A percentile compares a stretch with the other conserved stretches of the same genome.
These are phyloP conservation scores for Lochmaea crataegi DNA, from an alignment of 2,888 invertebrate species.

Conservation along the genomic window DNA sequence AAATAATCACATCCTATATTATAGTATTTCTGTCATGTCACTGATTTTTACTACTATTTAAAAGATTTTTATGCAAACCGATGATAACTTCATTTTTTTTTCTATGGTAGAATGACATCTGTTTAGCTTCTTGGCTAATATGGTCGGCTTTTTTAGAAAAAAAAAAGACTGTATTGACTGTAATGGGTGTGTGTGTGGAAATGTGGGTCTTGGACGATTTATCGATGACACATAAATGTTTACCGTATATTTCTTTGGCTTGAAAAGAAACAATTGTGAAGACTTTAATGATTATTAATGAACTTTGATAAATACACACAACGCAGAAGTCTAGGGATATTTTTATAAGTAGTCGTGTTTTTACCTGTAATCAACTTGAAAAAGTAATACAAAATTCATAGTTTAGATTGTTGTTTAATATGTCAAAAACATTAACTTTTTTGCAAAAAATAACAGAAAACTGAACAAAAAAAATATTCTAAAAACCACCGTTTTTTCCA, in stretches of 20 bases:
- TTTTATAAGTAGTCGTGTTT: too few species aligned
- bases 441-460: too few species aligned
- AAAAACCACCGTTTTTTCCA: too few species aligned
- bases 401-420: too few species aligned
- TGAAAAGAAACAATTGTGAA: background rate
- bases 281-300: background rate
- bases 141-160: background rate
- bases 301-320: too few species aligned
- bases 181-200: slow-evolving; percentile 4
- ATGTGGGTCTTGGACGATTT: slow-evolving; percentile 7
- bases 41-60: background rate
- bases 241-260: background rate
- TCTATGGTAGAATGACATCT: slow-evolving; percentile 5
- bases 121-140: slow-evolving; percentile 8
- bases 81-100: too few species aligned
- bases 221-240: background rate
- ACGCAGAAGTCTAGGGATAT: too few species aligned
- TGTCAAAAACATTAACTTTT: too few species aligned
- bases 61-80: slow-evolving; percentile 8
- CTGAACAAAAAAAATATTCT: too few species aligned
- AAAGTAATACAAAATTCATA: too few species aligned
- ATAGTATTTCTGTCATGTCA: background rate
- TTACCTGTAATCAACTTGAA: too few species aligned
- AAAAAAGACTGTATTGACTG: background rate
- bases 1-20: too few species aligned